Conservation (phyloP, 2,797 vertebrate genomes). For the Astyanax mexicanus region DNA sequence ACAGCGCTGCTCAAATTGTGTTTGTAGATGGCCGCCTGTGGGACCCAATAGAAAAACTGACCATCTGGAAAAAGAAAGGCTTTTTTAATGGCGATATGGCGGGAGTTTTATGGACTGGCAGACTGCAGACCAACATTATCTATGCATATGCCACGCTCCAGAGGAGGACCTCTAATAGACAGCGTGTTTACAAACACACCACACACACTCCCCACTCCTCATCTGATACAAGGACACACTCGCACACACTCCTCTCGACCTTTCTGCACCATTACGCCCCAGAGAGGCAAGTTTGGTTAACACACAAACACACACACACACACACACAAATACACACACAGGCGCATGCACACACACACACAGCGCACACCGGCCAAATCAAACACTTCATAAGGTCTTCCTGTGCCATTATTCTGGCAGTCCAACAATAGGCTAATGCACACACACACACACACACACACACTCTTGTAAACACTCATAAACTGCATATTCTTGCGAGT, state of each 20-base stretch:
- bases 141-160: conserved; percentile 40
- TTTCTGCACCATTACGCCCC: conserved; percentile 48
- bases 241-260: conserved; percentile 50
- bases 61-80: conserved; percentile 65
- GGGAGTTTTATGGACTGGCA: conserved; percentile 60
- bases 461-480: too few species aligned
- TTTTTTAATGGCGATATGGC: conserved; percentile 52
- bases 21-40: conserved; percentile 60
- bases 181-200: conserved; percentile 43
- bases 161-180: conserved; percentile 53
- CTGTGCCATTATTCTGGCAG: not conserved
- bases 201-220: conserved; percentile 24
- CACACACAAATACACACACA: conserved; percentile 14
- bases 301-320: conserved; percentile 29
- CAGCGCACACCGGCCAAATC: conserved; percentile 1
- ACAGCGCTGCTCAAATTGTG: conserved; percentile 56
- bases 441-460: too few species aligned
- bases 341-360: too few species aligned
- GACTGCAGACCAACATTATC: conserved; percentile 56
- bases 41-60: conserved; percentile 59
- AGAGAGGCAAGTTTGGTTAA: conserved; percentile 32
- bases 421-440: not conserved
- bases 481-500: too few species aligned
- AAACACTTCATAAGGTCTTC: conserved; percentile 15
- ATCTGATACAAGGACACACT: conserved; percentile 50